A percentile compares a stretch with the other conserved stretches of the same genome.
phyloP scores from a whole-genome alignment of 2,797 vertebrate species.

The Alcedo quadribrachys region DNA sequence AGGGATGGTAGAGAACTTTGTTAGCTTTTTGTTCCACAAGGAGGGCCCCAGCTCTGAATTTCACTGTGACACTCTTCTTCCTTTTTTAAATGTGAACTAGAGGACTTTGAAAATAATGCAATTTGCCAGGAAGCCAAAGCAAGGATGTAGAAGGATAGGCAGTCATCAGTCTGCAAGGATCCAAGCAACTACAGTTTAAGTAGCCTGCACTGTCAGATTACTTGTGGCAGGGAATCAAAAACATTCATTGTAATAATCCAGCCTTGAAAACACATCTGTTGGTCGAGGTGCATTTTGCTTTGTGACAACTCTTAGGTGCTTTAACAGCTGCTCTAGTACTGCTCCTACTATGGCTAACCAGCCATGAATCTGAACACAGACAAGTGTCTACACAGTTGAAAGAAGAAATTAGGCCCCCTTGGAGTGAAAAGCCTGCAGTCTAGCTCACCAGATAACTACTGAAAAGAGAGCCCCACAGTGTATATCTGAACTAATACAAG shows the following conservation, averaged over 20 bases:
- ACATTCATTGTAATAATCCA: neutral
- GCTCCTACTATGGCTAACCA: accelerated
- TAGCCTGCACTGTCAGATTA: neutral
- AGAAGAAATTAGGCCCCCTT: neutral
- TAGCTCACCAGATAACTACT: neutral
- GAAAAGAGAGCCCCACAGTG: neutral
- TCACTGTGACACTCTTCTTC: neutral
- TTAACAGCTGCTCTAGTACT: neutral
- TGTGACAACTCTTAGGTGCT: neutral
- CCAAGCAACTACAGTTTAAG: neutral
- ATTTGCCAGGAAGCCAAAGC: slow-evolving; percentile 19
- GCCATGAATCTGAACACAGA: neutral
- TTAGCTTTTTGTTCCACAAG: neutral
- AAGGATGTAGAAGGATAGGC: neutral
- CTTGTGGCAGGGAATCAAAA: neutral
- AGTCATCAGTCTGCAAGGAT: neutral
- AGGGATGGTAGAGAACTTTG: neutral
- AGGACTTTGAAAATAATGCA: neutral
- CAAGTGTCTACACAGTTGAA: neutral
- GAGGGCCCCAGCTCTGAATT: neutral
- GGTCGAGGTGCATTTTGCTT: neutral
- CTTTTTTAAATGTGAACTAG: neutral
- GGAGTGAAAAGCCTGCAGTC: neutral
- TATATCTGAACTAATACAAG: neutral
- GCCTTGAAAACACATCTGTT: neutral